Base-by-base conservation (phyloP, 2,113 vertebrate genomes). In the Rhinichthys klamathensis region DNA sequence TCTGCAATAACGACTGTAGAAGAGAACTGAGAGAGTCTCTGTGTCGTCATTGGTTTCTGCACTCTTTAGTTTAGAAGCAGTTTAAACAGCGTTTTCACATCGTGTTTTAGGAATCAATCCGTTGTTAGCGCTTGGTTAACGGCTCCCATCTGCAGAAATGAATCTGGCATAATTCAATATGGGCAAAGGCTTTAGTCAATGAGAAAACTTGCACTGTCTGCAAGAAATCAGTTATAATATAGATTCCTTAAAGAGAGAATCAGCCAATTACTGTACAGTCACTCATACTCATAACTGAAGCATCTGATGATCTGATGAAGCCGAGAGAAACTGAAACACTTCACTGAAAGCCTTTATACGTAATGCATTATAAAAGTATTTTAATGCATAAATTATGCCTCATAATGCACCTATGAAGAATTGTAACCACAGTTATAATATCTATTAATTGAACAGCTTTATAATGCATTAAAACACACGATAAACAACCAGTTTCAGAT, bases 151-250 rank as follows among this genome's bases (percentile, higher is more conserved):
- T 80, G 56, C 77, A 63, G 18, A 44, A 80, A 80, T 44, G 35
- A 80, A 44, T 10, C 23, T 80, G 77, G 38, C 77, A 63, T 80
- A 63, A 38, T 44, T 80, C 77, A 12, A 44, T 63, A 63, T 21
- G 46, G 70, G 70, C 70, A 44, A 80, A 80, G 58, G 60, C 35
- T 46, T 80, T 80, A 80, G 77, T 63, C 77, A 44, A 44, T 80
- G 44, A 15, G 77, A n/a, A 21, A 80, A 44, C 58, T 80, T 63
- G 58, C 77, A 27, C 58, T 44, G 38, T n/a, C 76, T 25, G 76
- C 30, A 73, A n/a, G 51, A 80, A 46, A 63, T 44, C 38, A 80
- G 77, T 46, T 63, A 11, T 16, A 21, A 44, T 27, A 46, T 63
- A 63, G 77, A 63, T 80, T 44, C 21, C 3, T 61, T n/a, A 25